Base-by-base conservation (phyloP, 2,797 vertebrate species). In the Cyprinella venusta region DNA sequence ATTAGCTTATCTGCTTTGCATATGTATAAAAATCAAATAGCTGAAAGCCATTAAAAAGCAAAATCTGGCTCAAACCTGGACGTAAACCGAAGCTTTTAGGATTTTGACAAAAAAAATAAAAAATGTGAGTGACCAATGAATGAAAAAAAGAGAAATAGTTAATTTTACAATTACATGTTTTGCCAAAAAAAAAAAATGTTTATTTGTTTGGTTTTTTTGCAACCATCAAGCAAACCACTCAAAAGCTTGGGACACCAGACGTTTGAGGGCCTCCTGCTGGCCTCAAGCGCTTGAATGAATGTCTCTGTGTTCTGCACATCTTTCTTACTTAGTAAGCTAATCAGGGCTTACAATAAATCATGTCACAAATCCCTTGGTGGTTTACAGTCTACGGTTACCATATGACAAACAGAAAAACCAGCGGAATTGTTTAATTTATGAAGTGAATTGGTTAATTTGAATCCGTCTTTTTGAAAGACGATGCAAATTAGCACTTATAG, bases 401-500 rank as follows among this genome's bases (percentile, higher is more conserved):
- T 33, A 30, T 64, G 59, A 63, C 40, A 77, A 77, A 67, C 45
- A 52, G 30, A 52, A 79, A 79, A 68, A 38, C 19, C 76, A 54
- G 30, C 6, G 12, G 18, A 79, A 52, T 38, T 71, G 38, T 12
- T 61, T 15, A 2, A 40, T 48, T 71, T 80, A 38, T 52, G 52
- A 79, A 79, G 19, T 72, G 40, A 72, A 50, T 38, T 63, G 68
- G 19, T 81, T 18, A 33, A 63, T 38, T 52, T 72, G 4, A 21
- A 74, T 48, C 56, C 21, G 50, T 38, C 42, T 38, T 38, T 45
- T 63, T 38, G 4, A 63, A 64, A 64, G 30, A 52, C 4, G 21
- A 74, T 26, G 30, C 56, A 74, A 50, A 48, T 74, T 64, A 50
- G 18, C 30, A 72, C 9, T 67, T 33, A 36, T 40, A 54, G 19